These are phyloP conservation scores for Mastomys coucha DNA, from an alignment of 2,113 vertebrate species.

Conservation along the genomic window DNA sequence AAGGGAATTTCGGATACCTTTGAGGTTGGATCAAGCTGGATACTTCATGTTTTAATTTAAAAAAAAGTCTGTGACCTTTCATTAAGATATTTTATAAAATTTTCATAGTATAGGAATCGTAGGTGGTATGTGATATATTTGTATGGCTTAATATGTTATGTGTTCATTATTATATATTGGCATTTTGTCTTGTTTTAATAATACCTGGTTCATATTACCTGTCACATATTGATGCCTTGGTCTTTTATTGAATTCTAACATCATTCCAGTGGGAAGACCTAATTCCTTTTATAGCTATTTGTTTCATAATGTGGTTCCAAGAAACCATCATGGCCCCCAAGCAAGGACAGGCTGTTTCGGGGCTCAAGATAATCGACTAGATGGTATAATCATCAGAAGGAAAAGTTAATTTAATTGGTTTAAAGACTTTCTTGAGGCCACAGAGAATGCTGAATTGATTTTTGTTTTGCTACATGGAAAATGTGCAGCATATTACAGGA, in stretches of 20 bases:
- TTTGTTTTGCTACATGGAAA: conserved; percentile 62
- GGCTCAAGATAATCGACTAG: conserved; percentile 18
- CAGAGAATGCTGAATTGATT: conserved; percentile 61
- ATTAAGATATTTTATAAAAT: conserved; percentile 39
- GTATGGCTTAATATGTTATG: conserved; percentile 17
- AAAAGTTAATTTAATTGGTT: conserved; percentile 67
- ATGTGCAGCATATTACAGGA: background rate
- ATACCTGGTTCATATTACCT: background rate
- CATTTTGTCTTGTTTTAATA: conserved; percentile 6
- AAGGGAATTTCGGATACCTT: background rate
- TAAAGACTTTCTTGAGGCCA: conserved; percentile 66
- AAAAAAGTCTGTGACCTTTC: background rate
- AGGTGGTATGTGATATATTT: background rate
- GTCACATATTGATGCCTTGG: background rate
- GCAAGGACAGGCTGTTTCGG: conserved; percentile 1
- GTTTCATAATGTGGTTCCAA: conserved; percentile 34
- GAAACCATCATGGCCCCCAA: conserved; percentile 30
- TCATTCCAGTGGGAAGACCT: background rate
- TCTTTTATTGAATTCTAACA: background rate
- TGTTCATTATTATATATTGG: background rate
- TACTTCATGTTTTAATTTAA: background rate
- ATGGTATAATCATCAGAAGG: background rate
- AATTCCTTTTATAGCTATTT: background rate
- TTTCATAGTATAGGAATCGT: background rate
- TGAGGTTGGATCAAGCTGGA: background rate